A percentile compares a stretch with the other conserved stretches of the same genome.
Conservation (phyloP, 2,797 vertebrate genomes). For the Craterocephalus amniculus region DNA sequence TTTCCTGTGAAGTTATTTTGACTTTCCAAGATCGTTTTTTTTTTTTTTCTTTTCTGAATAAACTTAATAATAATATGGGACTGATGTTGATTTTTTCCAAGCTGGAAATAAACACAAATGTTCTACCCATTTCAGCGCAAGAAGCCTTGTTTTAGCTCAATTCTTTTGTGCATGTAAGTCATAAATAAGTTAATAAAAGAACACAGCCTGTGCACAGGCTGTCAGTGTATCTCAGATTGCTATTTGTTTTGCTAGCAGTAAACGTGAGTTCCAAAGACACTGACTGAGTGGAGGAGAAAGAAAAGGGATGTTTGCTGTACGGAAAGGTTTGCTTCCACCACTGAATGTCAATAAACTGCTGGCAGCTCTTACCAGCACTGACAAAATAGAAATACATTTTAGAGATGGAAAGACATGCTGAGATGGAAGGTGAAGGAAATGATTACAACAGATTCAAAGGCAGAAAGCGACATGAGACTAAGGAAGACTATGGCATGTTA, state of each 20-base stretch:
- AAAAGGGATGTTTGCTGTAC: constrained; percentile 69
- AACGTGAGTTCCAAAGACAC: constrained; percentile 4
- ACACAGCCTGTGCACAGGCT: background rate
- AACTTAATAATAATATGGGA: constrained; percentile 52
- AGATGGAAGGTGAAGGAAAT: constrained; percentile 22
- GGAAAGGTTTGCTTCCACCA: constrained; percentile 63
- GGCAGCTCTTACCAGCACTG: constrained; percentile 60
- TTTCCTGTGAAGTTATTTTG: constrained; percentile 18
- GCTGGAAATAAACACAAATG: constrained; percentile 50
- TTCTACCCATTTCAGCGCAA: constrained; percentile 34
- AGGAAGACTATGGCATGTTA: background rate
- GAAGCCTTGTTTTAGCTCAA: constrained; percentile 20
- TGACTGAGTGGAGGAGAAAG: constrained; percentile 38
- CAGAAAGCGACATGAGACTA: background rate
- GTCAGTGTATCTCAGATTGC: background rate
- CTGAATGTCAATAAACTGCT: constrained; percentile 68
- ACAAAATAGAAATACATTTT: constrained; percentile 70
- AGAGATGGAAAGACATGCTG: constrained; percentile 38
- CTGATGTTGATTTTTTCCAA: constrained; percentile 28
- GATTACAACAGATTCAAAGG: constrained; percentile 32
- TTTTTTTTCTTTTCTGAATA: constrained; percentile 32
- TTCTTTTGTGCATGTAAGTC: background rate
- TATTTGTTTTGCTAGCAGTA: constrained; percentile 3
- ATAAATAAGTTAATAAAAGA: no score
- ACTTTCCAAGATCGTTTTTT: background rate